Base-by-base conservation (phyloP, 92 coral and sea anemone genomes). In the Heliopora coerulea region DNA sequence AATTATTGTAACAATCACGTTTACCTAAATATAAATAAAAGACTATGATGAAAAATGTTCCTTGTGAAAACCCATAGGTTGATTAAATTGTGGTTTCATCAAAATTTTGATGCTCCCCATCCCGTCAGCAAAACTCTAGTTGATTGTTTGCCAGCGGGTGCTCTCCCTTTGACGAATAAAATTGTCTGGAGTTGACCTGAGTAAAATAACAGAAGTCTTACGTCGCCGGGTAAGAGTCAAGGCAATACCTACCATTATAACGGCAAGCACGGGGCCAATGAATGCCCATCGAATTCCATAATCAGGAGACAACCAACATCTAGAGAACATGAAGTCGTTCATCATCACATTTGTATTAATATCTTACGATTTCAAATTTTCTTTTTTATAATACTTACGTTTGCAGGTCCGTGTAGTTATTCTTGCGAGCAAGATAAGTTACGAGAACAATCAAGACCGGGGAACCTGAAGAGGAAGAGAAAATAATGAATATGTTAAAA, bases 221-320 rank as follows among this genome's bases (percentile, higher is more conserved):
- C n/a, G 7, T 12, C 29, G n/a, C n/a, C n/a, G n/a, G n/a, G n/a
- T n/a, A n/a, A n/a, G n/a, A n/a, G n/a, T n/a, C n/a, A n/a, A n/a
- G 39, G 20, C 25, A 60, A 4, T 49, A 49, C 60, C 2, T 34
- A 70, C 77, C 77, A 25, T 54, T 35, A 70, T 70, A 34, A 70
- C 20, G 1, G 54, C 30, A 20, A 70, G 49, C 8, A 70, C 77
- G 15, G 77, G 77, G 4, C 49, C 77, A 54, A 70, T 70, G 12
- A 70, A 70, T 31, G 77, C 62, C 62, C 62, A 52, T 18, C 77
- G 62, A n/a, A 70, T 52, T 18, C 77, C 64, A 34, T 70, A 70
- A 52, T 70, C 21, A 18, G 77, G 62, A 17, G 77, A 70, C 42
- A 70, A 25, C 77, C 77, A 70, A 14, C 77, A 70, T 58, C 77